Percentiles rank a stretch among this genome's conserved stretches.
phyloP scores from a whole-genome alignment of 2,113 vertebrate species.

The Passer domesticus region DNA sequence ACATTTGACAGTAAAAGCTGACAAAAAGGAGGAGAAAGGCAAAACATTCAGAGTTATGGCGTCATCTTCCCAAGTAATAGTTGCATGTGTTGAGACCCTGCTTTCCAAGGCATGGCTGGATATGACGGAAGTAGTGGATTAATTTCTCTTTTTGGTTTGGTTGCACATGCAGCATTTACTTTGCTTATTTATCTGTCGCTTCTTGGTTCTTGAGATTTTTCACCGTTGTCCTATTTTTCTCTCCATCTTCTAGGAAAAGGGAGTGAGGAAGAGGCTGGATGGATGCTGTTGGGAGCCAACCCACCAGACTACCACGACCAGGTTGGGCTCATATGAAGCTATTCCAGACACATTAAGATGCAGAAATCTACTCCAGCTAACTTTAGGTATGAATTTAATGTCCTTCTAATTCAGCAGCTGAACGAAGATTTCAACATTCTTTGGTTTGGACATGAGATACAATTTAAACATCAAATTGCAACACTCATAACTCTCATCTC shows the following conservation, averaged over 20 bases:
- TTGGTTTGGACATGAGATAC: neutral
- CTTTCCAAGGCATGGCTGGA: neutral
- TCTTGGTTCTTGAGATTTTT: neutral
- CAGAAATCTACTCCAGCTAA: neutral
- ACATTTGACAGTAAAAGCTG: neutral
- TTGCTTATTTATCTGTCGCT: neutral
- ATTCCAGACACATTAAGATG: neutral
- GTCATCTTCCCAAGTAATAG: neutral
- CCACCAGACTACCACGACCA: neutral
- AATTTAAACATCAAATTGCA: neutral
- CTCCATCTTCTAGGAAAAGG: neutral
- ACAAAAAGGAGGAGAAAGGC: neutral
- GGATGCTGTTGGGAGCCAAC: rapidly evolving
- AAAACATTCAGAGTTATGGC: rapidly evolving
- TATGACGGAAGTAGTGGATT: rapidly evolving
- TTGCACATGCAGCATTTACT: neutral
- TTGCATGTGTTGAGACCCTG: neutral
- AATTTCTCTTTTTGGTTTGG: neutral
- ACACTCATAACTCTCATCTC: rapidly evolving
- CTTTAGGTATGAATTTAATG: neutral
- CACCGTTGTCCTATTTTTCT: neutral
- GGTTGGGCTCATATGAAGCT: neutral
- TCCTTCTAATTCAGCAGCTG: neutral
- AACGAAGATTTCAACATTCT: neutral
- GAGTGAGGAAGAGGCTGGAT: neutral